Evolutionary conservation across 2,113 vertebrate genomes (phyloP).

Genomic region (Carassius carassius): DNA sequence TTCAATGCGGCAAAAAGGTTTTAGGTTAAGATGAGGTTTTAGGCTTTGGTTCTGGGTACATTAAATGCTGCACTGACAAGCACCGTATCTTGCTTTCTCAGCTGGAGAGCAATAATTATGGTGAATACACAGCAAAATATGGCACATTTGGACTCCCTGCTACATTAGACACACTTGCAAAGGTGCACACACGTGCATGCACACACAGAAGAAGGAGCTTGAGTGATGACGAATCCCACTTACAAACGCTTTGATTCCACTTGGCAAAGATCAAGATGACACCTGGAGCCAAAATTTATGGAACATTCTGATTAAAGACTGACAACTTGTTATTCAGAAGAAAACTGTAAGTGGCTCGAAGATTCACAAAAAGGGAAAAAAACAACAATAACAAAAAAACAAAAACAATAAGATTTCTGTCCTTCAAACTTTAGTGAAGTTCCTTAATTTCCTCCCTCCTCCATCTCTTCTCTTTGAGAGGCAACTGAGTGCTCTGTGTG

Average conservation of each 20-base stretch:
- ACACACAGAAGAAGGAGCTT: not conserved
- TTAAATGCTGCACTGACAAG: not conserved
- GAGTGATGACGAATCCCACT: constrained; percentile 13
- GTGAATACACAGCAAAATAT: not conserved
- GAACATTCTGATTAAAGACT: constrained; percentile 27
- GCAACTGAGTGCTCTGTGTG: constrained; percentile 2
- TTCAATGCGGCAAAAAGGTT: constrained; percentile 10
- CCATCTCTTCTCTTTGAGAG: not conserved
- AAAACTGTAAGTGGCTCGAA: not conserved
- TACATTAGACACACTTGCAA: constrained; percentile 46
- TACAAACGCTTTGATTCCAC: constrained; percentile 27
- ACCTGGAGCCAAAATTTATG: not conserved
- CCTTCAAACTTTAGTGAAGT: constrained; percentile 20
- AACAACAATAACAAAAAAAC: not conserved
- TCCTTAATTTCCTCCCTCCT: constrained; percentile 6
- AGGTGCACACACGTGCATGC: not conserved
- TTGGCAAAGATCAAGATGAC: constrained; percentile 41
- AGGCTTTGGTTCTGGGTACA: not conserved
- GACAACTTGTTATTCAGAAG: constrained; percentile 13
- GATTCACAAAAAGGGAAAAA: not conserved
- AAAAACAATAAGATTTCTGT: constrained; percentile 27
- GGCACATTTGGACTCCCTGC: constrained; percentile 46
- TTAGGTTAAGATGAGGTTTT: not conserved
- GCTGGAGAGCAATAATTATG: not conserved
- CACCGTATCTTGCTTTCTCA: constrained; percentile 4